Percentiles rank a stretch among this genome's conserved stretches.
phyloP scores from a whole-genome alignment of 2,797 vertebrate species.

The Gambelia wislizenii region DNA sequence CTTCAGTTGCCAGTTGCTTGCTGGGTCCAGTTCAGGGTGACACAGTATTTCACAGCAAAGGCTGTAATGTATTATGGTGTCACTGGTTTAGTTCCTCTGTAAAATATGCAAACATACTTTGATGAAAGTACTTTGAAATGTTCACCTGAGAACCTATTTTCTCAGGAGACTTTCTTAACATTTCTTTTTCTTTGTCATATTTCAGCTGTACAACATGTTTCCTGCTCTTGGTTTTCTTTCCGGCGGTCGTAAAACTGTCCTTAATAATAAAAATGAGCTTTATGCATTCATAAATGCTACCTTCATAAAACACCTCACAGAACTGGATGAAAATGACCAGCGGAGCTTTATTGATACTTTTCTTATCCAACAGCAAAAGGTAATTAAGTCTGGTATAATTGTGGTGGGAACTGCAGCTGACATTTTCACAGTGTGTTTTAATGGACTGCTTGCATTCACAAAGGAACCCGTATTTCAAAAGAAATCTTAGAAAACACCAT shows the following conservation, averaged over 20 bases:
- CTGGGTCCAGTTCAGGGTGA: too few species aligned
- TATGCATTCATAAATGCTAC: not conserved
- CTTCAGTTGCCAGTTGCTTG: too few species aligned
- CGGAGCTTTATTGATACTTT: slow-evolving; percentile 24
- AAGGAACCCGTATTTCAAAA: too few species aligned
- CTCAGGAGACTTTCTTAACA: too few species aligned
- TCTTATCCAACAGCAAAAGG: slow-evolving; percentile 6
- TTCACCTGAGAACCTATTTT: too few species aligned
- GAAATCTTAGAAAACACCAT: too few species aligned
- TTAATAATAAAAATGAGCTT: not conserved
- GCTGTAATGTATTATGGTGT: too few species aligned
- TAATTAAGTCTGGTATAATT: not conserved
- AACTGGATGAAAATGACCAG: slow-evolving; percentile 31
- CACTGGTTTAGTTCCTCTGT: too few species aligned
- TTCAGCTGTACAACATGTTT: slow-evolving; percentile 35
- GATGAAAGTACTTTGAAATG: not conserved
- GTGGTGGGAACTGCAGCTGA: not conserved
- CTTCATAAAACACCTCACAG: slow-evolving; percentile 14
- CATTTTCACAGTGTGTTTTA: not conserved
- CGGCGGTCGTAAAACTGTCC: not conserved
- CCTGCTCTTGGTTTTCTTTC: slow-evolving; percentile 21
- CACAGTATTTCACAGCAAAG: too few species aligned
- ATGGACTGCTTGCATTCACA: too few species aligned
- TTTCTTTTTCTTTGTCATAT: not conserved
- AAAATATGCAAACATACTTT: too few species aligned